Base-by-base conservation (phyloP, 2,113 vertebrate species). In the Lethenteron reissneri region DNA sequence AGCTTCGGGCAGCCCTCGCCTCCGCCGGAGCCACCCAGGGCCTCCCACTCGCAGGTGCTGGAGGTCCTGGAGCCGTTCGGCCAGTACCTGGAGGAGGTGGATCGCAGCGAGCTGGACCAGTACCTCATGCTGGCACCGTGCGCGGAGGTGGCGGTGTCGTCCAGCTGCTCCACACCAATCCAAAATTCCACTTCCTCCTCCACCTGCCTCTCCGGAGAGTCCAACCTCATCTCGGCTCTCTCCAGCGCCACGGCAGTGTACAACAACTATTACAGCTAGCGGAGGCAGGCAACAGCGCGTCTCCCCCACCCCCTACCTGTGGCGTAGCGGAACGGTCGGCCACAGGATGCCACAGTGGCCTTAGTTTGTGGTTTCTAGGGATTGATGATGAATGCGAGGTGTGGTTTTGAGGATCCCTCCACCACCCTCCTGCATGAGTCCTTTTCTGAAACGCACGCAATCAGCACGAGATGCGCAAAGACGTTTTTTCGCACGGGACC, bases 161-260 rank as follows among this genome's bases (percentile, higher is more conserved):
- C 9, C 64, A 68, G 64, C n/a, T 68, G 10, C 9, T 17, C 64
- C 10, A 10, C n/a, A 21, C n/a, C 64, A 68, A 21, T 41, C 5
- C 41, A 41, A 41, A 41, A 41, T 41, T 41, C 41, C 41, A 41
- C 41, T 41, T 41, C 41, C 41, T 7, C 5, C 41, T 41, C 41
- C 41, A 41, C 41, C 41, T 25, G 25, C n/a, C 64, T 25, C 25
- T 25, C 64, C 6, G 64, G 64, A 21, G 64, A 68, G 9, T n/a
- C n/a, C n/a, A 68, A 68, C 64, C 64, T 68, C 64, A 68, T 68
- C n/a, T n/a, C 64, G 25, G 64, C 64, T 17, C 64, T 68, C 64
- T 68, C 64, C n/a, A 21, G 25, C 25, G 64, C 64, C 64, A 68
- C 64, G 9, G 64, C 64, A 68, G n/a, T 68, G 64, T 68, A 68